Evolutionary conservation across 2,888 invertebrate genomes (phyloP).

Genomic region (Acanthococcus lagerstroemiae): DNA sequence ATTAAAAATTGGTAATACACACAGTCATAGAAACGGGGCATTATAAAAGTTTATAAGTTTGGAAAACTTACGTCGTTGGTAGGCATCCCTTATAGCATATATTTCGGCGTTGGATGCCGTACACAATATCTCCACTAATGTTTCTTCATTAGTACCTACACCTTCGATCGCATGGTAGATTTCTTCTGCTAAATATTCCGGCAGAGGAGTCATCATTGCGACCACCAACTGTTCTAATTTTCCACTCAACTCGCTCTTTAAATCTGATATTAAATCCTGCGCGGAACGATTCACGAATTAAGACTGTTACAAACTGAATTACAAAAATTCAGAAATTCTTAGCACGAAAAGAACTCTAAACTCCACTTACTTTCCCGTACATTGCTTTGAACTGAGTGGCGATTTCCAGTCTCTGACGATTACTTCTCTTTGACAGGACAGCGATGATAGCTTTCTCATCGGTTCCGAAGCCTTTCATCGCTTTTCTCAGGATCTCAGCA

Average conservation of each 20-base stretch:
- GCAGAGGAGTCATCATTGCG: conserved; percentile 73
- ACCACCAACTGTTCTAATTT: conserved; percentile 74
- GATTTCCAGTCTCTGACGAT: conserved; percentile 76
- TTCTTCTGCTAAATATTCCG: conserved; percentile 74
- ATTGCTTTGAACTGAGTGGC: conserved; percentile 70
- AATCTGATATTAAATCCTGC: conserved; percentile 56
- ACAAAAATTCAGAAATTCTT: no score
- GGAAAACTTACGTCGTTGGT: conserved; percentile 63
- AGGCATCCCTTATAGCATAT: conserved; percentile 64
- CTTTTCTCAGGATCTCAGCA: conserved; percentile 70
- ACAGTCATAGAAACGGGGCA: no score
- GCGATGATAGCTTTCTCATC: conserved; percentile 82
- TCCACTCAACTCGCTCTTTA: conserved; percentile 81
- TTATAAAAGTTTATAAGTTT: no score
- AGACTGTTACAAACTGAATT: no score
- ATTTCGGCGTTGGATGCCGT: conserved; percentile 79
- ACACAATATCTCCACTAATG: conserved; percentile 79
- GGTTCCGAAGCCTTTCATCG: conserved; percentile 88
- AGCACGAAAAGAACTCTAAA: no score
- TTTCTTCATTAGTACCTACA: conserved; percentile 72
- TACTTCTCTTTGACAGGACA: conserved; percentile 69
- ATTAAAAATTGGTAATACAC: no score
- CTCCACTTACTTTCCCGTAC: conserved; percentile 69
- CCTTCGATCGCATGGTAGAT: conserved; percentile 75
- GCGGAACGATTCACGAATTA: conserved; percentile 1